Base-by-base conservation (phyloP, 2,797 vertebrate species). In the Decapterus maruadsi region DNA sequence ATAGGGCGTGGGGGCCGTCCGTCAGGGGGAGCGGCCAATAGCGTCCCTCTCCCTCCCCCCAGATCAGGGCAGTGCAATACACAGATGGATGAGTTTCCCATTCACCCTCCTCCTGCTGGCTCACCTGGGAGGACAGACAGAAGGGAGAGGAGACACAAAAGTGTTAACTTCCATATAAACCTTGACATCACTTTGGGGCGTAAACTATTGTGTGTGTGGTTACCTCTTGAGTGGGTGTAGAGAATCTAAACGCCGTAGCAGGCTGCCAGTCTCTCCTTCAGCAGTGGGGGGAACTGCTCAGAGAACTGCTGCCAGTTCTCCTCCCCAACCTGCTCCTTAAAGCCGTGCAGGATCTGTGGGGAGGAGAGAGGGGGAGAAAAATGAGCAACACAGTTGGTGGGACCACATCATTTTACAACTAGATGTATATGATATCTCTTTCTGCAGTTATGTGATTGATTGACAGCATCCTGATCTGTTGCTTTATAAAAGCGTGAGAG, bases 221-320 rank as follows among this genome's bases (percentile, higher is more conserved):
- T 93, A 96, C 95, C 94, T 94, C 88, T 86, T 80, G 86, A 91
- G 90, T 90, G 83, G 87, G 76, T 89, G 85, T 92, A 81, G 90
- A 80, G 82, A 84, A 86, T 91, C 94, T 97, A 98, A 93, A 98
- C 97, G 68, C 97, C 97, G 0, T 98, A 98, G 93, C 97, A 98
- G 53, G 97, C 97, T 60, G 96, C 96, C 92, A 98, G 95, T 86
- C 97, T 94, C 85, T 98, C 97, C 93, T 98, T 98, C 82, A 98
- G 95, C 91, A 98, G 94, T 1, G 96, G 97, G 0, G 97, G 97
- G 88, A 98, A 98, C 94, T 98, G 97, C 92, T 98, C 97, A 0
- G 97, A 98, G 81, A 98, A 98, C 93, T 98, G 97, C 86, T 97
- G 96, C 97, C 97, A 98, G 93, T 98, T 98, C 75, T 98, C 97